phyloP scores from a whole-genome alignment of 2,113 vertebrate genomes.

The Carassius gibelio region DNA sequence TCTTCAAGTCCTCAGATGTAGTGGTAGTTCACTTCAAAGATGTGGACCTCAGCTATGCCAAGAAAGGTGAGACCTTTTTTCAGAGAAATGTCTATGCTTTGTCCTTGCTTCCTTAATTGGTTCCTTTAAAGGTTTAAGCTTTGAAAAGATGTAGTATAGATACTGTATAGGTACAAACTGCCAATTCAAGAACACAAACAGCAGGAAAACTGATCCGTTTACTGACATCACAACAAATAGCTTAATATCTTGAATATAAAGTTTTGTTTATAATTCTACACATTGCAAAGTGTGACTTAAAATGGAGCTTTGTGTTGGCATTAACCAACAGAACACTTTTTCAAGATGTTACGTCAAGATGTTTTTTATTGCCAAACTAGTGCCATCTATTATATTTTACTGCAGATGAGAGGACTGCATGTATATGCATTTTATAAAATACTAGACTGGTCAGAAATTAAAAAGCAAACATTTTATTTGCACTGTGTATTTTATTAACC shows the following conservation, averaged over 20 bases:
- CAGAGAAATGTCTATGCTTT: neutral
- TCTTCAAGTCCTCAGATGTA: constrained; percentile 96
- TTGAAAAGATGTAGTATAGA: neutral
- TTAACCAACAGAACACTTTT: neutral
- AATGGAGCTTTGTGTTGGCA: neutral
- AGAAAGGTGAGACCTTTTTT: constrained; percentile 81
- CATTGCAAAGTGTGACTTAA: neutral
- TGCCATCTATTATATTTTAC: neutral
- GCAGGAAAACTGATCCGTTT: neutral
- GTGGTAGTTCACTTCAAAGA: constrained; percentile 97
- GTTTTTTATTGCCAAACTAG: neutral
- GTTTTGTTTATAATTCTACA: neutral
- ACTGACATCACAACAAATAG: neutral
- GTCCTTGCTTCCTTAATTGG: neutral
- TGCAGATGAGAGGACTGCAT: neutral
- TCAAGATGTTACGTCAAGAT: neutral
- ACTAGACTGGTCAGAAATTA: neutral
- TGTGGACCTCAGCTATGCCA: constrained; percentile 94
- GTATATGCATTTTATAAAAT: neutral
- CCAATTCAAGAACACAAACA: neutral
- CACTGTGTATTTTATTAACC: neutral
- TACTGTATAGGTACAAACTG: neutral
- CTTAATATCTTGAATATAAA: neutral
- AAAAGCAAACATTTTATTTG: neutral
- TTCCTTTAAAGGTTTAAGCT: neutral